These are phyloP conservation scores for Tetrapedia diversipes DNA, from an alignment of 2,888 invertebrate genomes.

Conservation along the genomic window DNA sequence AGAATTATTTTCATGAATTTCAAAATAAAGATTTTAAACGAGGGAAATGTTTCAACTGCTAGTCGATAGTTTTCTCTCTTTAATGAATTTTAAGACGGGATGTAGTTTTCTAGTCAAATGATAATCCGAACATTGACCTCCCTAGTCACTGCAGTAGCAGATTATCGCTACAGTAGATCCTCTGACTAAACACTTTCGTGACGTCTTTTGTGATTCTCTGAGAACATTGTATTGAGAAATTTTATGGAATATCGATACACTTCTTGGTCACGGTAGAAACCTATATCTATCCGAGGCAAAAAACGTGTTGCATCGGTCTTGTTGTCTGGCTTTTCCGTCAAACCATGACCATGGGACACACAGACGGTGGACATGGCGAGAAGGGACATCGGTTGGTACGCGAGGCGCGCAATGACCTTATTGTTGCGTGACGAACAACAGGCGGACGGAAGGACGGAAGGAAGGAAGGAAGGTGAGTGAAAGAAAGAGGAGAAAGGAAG, in stretches of 20 bases:
- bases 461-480: conserved; percentile 70
- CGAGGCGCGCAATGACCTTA: conserved; percentile 68
- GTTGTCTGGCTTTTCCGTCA: conserved; percentile 40
- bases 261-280: background rate
- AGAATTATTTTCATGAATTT: conserved; percentile 2
- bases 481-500: conserved; percentile 62
- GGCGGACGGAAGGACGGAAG: conserved; percentile 71
- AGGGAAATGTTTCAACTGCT: background rate
- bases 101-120: background rate
- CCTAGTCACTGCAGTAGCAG: background rate
- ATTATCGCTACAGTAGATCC: conserved; percentile 5
- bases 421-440: conserved; percentile 75
- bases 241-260: conserved; percentile 3
- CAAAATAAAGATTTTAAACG: background rate
- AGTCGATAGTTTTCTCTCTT: background rate
- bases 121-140: conserved; percentile 35
- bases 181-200: too few species aligned
- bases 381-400: conserved; percentile 53
- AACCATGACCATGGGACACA: conserved; percentile 46
- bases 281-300: background rate
- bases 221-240: background rate
- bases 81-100: background rate
- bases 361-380: conserved; percentile 27
- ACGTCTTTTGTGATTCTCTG: background rate
- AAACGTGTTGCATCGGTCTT: background rate